Conservation (phyloP, 1,140 invertebrate genomes). For the Telenomus remus region DNA sequence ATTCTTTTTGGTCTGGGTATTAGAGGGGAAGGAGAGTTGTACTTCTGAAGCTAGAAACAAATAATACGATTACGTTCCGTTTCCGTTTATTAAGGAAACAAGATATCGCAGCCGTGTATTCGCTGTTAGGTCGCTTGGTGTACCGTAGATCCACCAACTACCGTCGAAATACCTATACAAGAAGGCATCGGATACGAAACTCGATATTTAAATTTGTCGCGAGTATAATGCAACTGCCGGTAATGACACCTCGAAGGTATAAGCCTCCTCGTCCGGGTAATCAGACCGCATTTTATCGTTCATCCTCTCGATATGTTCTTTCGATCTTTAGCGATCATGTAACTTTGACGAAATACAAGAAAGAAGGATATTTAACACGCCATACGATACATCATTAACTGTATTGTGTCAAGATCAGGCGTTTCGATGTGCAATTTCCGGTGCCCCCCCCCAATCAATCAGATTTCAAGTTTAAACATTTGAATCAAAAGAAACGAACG, state of each 20-base stretch:
- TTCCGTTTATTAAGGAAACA: conserved; percentile 77
- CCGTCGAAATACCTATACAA: conserved; percentile 56
- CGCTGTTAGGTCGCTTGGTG: conserved; percentile 59
- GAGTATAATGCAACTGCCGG: conserved; percentile 64
- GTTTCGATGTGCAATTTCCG: no score
- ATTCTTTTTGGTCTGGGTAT: conserved; percentile 63
- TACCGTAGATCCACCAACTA: conserved; percentile 56
- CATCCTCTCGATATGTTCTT: conserved; percentile 58
- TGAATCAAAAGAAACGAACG: no score
- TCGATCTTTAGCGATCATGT: conserved; percentile 55
- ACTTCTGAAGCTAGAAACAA: conserved; percentile 72
- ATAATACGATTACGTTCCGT: conserved; percentile 77
- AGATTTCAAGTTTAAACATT: no score
- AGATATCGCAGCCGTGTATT: conserved; percentile 69
- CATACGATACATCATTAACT: conserved; percentile 18
- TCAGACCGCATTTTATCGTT: conserved; percentile 67
- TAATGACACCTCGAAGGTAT: conserved; percentile 61
- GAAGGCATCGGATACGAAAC: conserved; percentile 70
- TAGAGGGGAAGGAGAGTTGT: conserved; percentile 57
- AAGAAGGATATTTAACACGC: conserved; percentile 40
- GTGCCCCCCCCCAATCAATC: no score
- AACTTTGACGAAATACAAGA: conserved; percentile 49
- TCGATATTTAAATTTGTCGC: conserved; percentile 73
- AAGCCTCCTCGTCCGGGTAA: conserved; percentile 68
- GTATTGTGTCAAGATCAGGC: conserved; percentile 20